Evolutionary conservation across 2,888 invertebrate species (phyloP).

Genomic region (Altica lythri): DNA sequence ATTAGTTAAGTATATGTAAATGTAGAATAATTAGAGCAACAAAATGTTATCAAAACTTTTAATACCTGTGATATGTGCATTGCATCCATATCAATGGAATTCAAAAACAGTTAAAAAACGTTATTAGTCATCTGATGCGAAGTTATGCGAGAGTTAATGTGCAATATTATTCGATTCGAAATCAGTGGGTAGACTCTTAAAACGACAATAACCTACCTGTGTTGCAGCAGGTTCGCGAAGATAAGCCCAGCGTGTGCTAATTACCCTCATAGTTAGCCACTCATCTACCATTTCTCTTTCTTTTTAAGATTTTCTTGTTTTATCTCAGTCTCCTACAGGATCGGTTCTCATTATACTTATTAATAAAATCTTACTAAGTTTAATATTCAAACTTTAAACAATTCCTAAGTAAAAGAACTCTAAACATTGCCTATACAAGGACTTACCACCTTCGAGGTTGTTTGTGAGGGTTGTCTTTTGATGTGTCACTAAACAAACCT

Average conservation of each 20-base stretch:
- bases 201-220: conserved; percentile 30
- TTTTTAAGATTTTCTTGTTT: not conserved
- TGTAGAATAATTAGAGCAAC: too few species aligned
- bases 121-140: conserved; percentile 13
- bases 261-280: conserved; percentile 36
- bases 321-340: not conserved
- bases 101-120: not conserved
- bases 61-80: too few species aligned
- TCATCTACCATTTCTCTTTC: conserved; percentile 6
- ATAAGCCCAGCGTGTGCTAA: conserved; percentile 44
- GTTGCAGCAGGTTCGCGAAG: conserved; percentile 28
- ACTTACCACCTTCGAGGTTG: too few species aligned
- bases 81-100: not conserved
- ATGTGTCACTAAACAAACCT: too few species aligned
- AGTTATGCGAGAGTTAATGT: conserved; percentile 13
- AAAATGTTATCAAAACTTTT: too few species aligned
- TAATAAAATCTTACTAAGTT: too few species aligned
- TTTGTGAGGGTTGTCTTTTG: too few species aligned
- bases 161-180: conserved; percentile 31
- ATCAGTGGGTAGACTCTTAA: conserved; percentile 31
- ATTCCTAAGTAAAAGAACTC: too few species aligned
- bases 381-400: too few species aligned
- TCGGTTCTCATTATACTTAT: not conserved
- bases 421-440: too few species aligned
- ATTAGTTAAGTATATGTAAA: too few species aligned